These are phyloP conservation scores for Tenthredo notha DNA, from an alignment of 2,888 invertebrate species.

Conservation along the genomic window DNA sequence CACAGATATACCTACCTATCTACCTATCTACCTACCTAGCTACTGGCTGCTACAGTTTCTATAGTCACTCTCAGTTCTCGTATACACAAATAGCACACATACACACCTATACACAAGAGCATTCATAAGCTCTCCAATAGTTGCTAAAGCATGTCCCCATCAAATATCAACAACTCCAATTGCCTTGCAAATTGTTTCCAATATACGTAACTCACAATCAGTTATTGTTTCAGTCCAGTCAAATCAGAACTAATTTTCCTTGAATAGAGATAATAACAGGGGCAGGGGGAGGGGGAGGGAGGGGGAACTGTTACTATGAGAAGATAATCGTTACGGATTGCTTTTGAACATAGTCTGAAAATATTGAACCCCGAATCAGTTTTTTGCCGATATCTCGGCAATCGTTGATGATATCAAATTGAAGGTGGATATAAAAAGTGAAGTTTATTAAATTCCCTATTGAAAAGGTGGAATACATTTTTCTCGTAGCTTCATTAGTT, in stretches of 20 bases:
- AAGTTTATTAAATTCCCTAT: neutral
- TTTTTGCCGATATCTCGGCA: neutral
- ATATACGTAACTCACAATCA: conserved; percentile 21
- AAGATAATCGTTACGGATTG: neutral
- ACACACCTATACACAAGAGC: neutral
- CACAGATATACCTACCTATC: neutral
- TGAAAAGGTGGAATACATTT: neutral
- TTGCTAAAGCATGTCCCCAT: conserved; percentile 46
- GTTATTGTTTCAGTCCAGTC: conserved; percentile 20
- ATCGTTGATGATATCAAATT: neutral
- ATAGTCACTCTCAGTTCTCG: neutral
- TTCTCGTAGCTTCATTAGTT: neutral
- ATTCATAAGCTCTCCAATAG: conserved; percentile 45
- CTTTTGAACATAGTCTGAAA: neutral
- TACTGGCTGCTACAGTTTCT: neutral
- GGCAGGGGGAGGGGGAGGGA: no score
- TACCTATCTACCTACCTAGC: neutral
- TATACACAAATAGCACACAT: conserved; percentile 3
- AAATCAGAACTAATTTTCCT: neutral
- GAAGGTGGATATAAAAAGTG: neutral
- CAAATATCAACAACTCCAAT: conserved; percentile 51
- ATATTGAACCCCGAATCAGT: neutral
- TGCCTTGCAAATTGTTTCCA: conserved; percentile 46
- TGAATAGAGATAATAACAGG: neutral
- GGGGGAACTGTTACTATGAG: neutral